Evolutionary conservation across 2,113 vertebrate genomes (phyloP).

Genomic region (Cettia cetti): DNA sequence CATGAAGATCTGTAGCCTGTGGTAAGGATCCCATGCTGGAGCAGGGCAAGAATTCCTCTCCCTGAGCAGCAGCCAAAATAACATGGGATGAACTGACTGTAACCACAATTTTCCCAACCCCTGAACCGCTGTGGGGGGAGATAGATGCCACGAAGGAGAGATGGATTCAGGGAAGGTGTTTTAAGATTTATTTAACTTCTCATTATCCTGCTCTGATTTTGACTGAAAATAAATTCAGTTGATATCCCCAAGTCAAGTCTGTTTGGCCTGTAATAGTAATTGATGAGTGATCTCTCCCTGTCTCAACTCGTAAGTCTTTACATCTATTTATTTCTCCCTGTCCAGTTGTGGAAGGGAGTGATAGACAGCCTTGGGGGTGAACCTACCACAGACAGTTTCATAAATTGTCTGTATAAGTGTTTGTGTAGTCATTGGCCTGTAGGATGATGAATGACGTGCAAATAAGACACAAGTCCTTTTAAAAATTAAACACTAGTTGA

Average conservation of each 20-base stretch:
- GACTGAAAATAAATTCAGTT: neutral
- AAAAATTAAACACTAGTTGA: neutral
- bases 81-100: neutral
- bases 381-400: neutral
- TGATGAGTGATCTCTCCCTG: neutral
- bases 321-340: neutral
- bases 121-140: neutral
- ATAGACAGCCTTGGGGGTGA: neutral
- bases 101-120: neutral
- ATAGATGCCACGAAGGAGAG: neutral
- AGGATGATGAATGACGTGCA: neutral
- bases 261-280: neutral
- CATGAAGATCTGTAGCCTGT: neutral
- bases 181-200: neutral
- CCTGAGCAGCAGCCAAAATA: neutral
- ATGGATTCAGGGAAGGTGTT: neutral
- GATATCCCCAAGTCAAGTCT: neutral
- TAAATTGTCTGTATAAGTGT: neutral
- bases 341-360: neutral
- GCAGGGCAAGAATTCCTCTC: neutral
- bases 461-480: neutral
- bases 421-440: neutral
- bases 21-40: neutral
- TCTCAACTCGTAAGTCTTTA: neutral
- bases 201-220: neutral